Evolutionary conservation across 2,797 vertebrate genomes (phyloP).

Genomic region (Discoglossus pictus): DNA sequence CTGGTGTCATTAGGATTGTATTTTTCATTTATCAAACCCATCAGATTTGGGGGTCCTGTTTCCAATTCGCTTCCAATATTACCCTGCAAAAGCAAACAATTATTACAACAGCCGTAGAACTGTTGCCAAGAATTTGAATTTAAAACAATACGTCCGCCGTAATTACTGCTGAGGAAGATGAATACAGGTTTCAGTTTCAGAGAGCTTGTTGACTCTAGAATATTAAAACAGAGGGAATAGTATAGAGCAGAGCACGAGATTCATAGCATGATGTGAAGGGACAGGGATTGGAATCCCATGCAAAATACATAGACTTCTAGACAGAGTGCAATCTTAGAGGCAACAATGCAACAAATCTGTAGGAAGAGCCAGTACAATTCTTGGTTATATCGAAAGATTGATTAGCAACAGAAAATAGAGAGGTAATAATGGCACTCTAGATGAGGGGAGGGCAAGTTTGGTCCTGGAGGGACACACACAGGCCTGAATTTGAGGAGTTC

Average conservation of each 20-base stretch:
- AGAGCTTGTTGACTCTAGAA: slow-evolving; percentile 37
- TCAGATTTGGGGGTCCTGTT: slow-evolving; percentile 36
- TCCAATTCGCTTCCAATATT: slow-evolving; percentile 46
- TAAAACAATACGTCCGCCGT: slow-evolving; percentile 44
- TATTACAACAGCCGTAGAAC: slow-evolving; percentile 22
- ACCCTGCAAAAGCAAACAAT: slow-evolving; percentile 37
- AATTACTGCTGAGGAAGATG: slow-evolving; percentile 47
- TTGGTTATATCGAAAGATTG: too few relatives aligned
- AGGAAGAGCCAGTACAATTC: too few relatives aligned
- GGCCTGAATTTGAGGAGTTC: too few relatives aligned
- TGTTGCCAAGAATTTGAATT: slow-evolving; percentile 33
- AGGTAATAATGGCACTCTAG: too few relatives aligned
- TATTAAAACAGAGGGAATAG: slow-evolving; percentile 36
- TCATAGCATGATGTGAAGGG: neutral
- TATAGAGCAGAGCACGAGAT: neutral
- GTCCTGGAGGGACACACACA: too few relatives aligned
- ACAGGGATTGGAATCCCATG: neutral
- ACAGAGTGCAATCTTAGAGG: too few relatives aligned
- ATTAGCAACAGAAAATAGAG: too few relatives aligned
- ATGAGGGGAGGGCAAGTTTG: too few relatives aligned
- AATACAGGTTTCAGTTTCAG: slow-evolving; percentile 46
- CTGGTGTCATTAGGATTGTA: slow-evolving; percentile 32
- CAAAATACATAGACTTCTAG: too few relatives aligned
- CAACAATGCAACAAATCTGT: too few relatives aligned
- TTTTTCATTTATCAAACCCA: slow-evolving; percentile 41